Base-by-base conservation (phyloP, 2,113 vertebrate species). In the Bambusicola thoracicus region DNA sequence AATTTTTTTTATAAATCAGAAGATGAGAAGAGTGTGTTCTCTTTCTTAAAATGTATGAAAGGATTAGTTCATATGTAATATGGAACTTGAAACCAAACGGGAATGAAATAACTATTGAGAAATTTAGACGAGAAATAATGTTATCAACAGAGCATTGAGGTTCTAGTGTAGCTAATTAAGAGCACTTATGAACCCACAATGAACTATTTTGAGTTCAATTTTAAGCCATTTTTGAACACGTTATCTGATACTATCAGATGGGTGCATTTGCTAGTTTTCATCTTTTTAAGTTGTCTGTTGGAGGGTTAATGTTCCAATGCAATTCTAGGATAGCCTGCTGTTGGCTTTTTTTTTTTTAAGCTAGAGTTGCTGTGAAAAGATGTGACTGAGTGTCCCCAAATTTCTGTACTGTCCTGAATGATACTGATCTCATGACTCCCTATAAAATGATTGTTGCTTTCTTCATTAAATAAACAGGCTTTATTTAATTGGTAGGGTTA, bases 381-480 rank as follows among this genome's bases (percentile, higher is more conserved):
- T 85, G 53, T 84, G 67, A 69, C 46, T 53, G 61, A 79, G 40
- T 17, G 69, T 87, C 75, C 83, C 32, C 58, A 87, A 61, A 79
- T 92, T 84, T 87, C 81, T 93, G 36, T 66, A 76, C 74, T 77
- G 46, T 89, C 44, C 49, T 79, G 81, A 90, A 41, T 74, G 87
- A 79, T 79, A 40, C 84, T 89, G 86, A 73, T 79, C 81, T 93
- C 77, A 66, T 80, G 77, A 63, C 25, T 82, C 85, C 34, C 41
- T 77, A 55, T 55, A 62, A 92, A 94, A 85, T 81, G 62, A 24
- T 85, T 84, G 94, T 94, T 92, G 66, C 74, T 93, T 91, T 75
- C 72, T 90, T 96, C 91, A 89, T 93, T 92, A 95, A 85, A 87
- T 89, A 89, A 89, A 72, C 84, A 85, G 78, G 70, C 78, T 94